Percentiles rank a stretch among this genome's conserved stretches.
Conservation (phyloP, 2,113 vertebrate species). For the Meles meles region DNA sequence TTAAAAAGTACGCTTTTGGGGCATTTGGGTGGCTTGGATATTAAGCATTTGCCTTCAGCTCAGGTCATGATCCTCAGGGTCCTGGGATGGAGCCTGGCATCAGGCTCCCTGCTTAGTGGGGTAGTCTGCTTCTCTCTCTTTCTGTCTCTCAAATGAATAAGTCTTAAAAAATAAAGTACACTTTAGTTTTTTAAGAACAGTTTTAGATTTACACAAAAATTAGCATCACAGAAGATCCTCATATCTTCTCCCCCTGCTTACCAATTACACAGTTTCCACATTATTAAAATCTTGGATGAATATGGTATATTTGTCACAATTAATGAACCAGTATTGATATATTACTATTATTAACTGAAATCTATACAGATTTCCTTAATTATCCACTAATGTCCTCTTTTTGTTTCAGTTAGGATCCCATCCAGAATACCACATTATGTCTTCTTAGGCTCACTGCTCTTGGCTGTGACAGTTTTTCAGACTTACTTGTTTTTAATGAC, state of each 20-base stretch:
- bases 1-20: background rate
- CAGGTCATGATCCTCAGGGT: background rate
- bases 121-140: no score
- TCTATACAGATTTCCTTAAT: background rate
- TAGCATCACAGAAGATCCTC: background rate
- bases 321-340: background rate
- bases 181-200: background rate
- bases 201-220: constrained; percentile 9
- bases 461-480: background rate
- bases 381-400: background rate
- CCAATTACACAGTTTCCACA: background rate
- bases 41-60: background rate
- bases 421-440: background rate
- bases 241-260: background rate
- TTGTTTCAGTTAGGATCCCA: background rate
- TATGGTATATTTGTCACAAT: background rate
- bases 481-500: background rate
- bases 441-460: background rate
- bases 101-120: no score
- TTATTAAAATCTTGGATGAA: background rate
- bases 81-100: no score
- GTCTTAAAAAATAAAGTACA: background rate
- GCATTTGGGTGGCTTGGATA: background rate
- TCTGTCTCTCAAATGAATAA: background rate
- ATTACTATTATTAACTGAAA: background rate